A percentile compares a stretch with the other conserved stretches of the same genome.
phyloP scores from a whole-genome alignment of 2,797 vertebrate genomes.

The Diglossa cyanea region DNA sequence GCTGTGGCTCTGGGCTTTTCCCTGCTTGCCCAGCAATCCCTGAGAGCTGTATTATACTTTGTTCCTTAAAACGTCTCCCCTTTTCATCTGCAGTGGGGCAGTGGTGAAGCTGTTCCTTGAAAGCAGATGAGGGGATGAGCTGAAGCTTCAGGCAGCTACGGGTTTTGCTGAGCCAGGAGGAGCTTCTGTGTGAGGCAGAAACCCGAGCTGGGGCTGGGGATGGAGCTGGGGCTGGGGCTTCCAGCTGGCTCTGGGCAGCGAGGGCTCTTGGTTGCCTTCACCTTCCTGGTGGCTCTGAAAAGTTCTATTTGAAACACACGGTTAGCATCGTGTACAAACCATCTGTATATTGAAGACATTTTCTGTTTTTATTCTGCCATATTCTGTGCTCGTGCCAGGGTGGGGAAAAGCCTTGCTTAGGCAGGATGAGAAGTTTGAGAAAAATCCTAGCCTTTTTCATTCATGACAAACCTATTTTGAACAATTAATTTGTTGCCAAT shows the following conservation, averaged over 20 bases:
- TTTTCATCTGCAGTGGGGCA: not conserved
- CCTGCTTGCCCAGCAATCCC: not conserved
- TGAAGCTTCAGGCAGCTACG: not conserved
- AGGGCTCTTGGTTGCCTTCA: not conserved
- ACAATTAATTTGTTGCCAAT: not conserved
- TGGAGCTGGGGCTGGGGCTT: not conserved
- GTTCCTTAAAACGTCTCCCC: not conserved
- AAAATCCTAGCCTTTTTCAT: not conserved
- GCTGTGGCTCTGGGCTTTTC: not conserved
- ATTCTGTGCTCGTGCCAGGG: not conserved
- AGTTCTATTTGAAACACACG: not conserved
- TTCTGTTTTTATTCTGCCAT: not conserved
- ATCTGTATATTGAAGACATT: constrained; percentile 8
- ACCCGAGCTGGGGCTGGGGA: not conserved
- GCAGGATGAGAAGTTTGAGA: not conserved
- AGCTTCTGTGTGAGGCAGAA: not conserved
- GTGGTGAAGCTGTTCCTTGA: constrained; percentile 7
- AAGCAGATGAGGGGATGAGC: not conserved
- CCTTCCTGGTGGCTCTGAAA: not conserved
- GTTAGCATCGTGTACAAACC: constrained; percentile 29
- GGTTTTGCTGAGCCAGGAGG: not conserved
- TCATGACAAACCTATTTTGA: not conserved
- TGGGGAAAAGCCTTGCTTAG: not conserved
- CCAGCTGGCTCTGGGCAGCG: not conserved
- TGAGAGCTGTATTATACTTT: not conserved